Evolutionary conservation across 2,888 invertebrate genomes (phyloP).

Genomic region (Clitarchus hookeri): DNA sequence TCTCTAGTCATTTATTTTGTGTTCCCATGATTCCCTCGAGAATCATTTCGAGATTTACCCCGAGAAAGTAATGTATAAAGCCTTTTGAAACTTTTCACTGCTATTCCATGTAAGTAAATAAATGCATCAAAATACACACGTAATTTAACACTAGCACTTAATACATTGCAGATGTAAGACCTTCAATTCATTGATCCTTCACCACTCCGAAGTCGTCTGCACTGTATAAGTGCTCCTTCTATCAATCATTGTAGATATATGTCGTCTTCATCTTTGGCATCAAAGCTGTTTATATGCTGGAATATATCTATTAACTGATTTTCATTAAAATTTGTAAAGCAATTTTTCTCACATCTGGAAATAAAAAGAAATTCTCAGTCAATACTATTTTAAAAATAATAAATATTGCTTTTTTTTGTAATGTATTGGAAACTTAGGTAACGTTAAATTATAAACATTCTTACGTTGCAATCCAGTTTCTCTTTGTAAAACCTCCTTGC

Average conservation of each 20-base stretch:
- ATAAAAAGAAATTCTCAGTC: neutral
- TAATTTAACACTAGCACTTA: neutral
- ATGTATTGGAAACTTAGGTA: neutral
- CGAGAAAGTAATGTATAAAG: neutral
- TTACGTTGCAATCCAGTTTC: neutral
- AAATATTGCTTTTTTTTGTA: neutral
- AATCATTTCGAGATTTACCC: neutral
- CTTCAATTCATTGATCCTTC: neutral
- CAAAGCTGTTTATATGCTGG: neutral
- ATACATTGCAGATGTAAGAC: neutral
- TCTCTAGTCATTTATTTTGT: neutral
- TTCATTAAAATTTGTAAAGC: neutral
- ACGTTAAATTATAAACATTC: neutral
- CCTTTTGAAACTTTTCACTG: neutral
- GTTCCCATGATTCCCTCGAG: neutral
- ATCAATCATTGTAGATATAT: neutral
- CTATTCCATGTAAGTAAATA: neutral
- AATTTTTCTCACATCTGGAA: neutral
- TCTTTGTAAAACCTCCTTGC: neutral
- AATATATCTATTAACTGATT: neutral
- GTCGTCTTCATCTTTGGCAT: neutral
- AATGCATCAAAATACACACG: neutral
- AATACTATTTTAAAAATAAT: neutral
- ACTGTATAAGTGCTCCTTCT: neutral
- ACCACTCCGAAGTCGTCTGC: neutral